Base-by-base conservation (phyloP, 2,888 invertebrate species). In the Lithophane semibrunnea region DNA sequence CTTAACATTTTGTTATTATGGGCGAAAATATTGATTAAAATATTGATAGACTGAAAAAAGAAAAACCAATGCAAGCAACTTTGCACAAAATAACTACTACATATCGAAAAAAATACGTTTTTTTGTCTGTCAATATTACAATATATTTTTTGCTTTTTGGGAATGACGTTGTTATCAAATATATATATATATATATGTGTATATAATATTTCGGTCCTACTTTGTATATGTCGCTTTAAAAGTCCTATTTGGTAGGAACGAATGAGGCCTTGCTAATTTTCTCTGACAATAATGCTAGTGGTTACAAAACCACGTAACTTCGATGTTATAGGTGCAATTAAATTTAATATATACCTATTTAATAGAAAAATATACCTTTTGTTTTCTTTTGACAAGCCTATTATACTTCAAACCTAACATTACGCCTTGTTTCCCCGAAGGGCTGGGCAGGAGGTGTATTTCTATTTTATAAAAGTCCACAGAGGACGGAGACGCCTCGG, bases 321-420 rank as follows among this genome's bases (percentile, higher is more conserved):
- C 88, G 92, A 95, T 95, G 95, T 95, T 94, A 91, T 95, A 95
- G 94, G 94, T 95, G 95, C 94, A 94, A 94, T 95, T 95, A 94
- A 94, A 94, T 94, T 93, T 96, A 96, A 96, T 96, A 96, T 96
- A 96, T 96, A 95, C 94, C 93, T 96, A 96, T 96, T 96, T 96
- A 96, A 96, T 95, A 95, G 93, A 94, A 87, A 83, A 88, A 81
- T 83, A 71, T 24, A 63, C 3, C 21, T 83, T 80, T 79, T 85
- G 90, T 90, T 82, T 92, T 92, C 91, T 92, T 92, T 92, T 88
- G 85, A 80, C 82, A 85, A 76, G 79, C 88, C 80, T 79, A 29
- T 7, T 2, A 0, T 9, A 21, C 16, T 52, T 67, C 7, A 42
- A 37, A 37, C 37, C 3, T 37, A 37, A 37, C 37, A 37, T 37